phyloP scores from a whole-genome alignment of 2,888 invertebrate genomes.

The Cataglyphis altisquamis region DNA sequence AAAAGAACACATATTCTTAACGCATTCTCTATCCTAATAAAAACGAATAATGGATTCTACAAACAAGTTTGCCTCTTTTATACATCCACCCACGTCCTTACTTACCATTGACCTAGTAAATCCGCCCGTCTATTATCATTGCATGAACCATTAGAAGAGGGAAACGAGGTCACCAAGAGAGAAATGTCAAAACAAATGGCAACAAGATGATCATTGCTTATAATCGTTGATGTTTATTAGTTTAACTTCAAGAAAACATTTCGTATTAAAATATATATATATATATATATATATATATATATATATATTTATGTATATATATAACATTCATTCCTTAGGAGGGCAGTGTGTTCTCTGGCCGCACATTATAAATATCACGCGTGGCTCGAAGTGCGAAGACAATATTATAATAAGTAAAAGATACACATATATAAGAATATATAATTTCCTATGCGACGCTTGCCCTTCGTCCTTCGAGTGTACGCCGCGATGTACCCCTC shows the following conservation, averaged over 20 bases:
- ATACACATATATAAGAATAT: slow-evolving; percentile 14
- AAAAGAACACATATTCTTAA: neutral
- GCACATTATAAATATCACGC: slow-evolving; percentile 15
- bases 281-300: neutral
- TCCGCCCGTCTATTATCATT: neutral
- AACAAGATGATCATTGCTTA: slow-evolving; percentile 33
- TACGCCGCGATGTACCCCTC: neutral
- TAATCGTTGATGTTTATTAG: slow-evolving; percentile 73
- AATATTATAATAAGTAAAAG: slow-evolving; percentile 1
- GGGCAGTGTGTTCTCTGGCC: slow-evolving; percentile 48
- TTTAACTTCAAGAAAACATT: slow-evolving; percentile 66
- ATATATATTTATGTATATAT: slow-evolving; percentile 36
- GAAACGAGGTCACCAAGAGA: neutral
- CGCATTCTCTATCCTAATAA: neutral
- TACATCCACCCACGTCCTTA: slow-evolving; percentile 37
- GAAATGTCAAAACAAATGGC: neutral
- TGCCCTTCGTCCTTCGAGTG: slow-evolving; percentile 2
- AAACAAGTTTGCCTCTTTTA: slow-evolving; percentile 17
- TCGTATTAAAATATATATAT: slow-evolving; percentile 70
- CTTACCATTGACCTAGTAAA: slow-evolving; percentile 60
- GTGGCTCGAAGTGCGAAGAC: slow-evolving; percentile 36
- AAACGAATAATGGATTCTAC: neutral
- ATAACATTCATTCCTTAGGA: slow-evolving; percentile 55
- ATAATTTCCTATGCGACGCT: slow-evolving; percentile 10
- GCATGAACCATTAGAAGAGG: neutral